A percentile compares a stretch with the other conserved stretches of the same genome.
phyloP scores from a whole-genome alignment of 2,797 vertebrate species.

The Micromesistius poutassou region DNA sequence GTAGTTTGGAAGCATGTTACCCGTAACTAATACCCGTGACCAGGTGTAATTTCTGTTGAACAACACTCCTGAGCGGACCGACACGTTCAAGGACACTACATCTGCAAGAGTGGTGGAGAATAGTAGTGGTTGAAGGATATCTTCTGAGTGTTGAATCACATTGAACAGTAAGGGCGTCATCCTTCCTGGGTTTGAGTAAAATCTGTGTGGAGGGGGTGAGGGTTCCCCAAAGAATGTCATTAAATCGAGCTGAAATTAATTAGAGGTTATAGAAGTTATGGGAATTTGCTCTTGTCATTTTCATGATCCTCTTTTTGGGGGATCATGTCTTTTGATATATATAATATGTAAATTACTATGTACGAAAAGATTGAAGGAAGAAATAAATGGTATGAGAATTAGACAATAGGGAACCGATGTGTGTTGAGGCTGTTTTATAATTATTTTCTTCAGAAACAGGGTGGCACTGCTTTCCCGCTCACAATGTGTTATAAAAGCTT shows the following conservation, averaged over 20 bases:
- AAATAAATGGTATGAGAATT: background rate
- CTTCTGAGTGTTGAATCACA: background rate
- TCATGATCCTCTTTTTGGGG: background rate
- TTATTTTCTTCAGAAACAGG: background rate
- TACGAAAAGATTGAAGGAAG: background rate
- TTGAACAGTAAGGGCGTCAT: background rate
- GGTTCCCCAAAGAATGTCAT: background rate
- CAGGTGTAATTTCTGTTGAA: slow-evolving; percentile 19
- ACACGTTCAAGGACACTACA: background rate
- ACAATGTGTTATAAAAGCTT: background rate
- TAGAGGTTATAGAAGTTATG: background rate
- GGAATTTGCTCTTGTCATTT: background rate
- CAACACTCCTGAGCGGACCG: background rate
- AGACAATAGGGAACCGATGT: background rate
- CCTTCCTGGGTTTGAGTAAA: background rate
- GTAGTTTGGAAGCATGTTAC: slow-evolving; percentile 23
- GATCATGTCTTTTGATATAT: background rate
- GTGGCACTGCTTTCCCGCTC: background rate
- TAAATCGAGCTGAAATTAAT: background rate
- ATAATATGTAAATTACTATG: background rate
- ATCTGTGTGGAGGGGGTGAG: background rate
- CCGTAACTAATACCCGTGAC: slow-evolving; percentile 18
- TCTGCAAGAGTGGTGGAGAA: background rate
- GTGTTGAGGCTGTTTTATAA: background rate
- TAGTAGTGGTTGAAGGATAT: background rate